Evolutionary conservation across 2,888 invertebrate genomes (phyloP).

Genomic region (Ectemnius continuus): DNA sequence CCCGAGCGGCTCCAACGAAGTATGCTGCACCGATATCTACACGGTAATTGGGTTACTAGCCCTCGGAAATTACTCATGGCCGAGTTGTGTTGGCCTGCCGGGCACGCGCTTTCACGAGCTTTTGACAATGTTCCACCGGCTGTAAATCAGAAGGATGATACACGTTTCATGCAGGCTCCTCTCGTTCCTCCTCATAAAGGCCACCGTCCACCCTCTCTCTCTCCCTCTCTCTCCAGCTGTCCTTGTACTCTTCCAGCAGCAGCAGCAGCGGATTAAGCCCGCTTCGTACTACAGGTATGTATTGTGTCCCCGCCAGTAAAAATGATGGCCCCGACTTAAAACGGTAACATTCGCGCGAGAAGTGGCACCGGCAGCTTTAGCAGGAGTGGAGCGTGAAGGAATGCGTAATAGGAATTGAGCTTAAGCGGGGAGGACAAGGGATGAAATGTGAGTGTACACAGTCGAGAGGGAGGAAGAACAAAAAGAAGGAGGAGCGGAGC

Average conservation of each 20-base stretch:
- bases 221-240: background rate
- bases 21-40: background rate
- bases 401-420: background rate
- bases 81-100: no score
- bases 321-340: no score
- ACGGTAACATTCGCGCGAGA: no score
- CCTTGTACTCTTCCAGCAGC: background rate
- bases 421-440: no score
- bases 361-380: no score
- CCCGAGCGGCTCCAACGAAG: no score
- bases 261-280: background rate
- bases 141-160: conserved; percentile 3
- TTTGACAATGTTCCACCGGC: background rate
- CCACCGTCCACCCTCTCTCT: no score
- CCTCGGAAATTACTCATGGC: background rate
- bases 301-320: no score
- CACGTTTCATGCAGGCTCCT: no score
- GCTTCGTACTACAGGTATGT: no score
- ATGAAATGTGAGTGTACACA: background rate
- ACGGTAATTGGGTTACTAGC: conserved; percentile 2
- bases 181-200: no score
- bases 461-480: background rate
- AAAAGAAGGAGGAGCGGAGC: background rate
- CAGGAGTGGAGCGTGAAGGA: background rate
- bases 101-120: background rate